Conservation (phyloP, 1,140 invertebrate genomes). For the Archivesica marissinica region DNA sequence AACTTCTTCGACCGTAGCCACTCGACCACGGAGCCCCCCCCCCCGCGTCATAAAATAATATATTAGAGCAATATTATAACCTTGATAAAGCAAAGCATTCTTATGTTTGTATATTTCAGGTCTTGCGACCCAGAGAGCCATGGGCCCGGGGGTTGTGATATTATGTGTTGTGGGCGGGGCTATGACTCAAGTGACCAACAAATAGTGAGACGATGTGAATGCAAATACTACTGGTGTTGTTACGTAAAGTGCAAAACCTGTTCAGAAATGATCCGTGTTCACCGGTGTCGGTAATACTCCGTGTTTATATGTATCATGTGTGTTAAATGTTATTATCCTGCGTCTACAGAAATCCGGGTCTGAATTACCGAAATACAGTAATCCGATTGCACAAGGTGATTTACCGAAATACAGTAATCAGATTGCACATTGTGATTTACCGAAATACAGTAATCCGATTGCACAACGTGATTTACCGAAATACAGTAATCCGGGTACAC, state of each 20-base stretch:
- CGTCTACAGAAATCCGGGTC: slow-evolving; percentile 22
- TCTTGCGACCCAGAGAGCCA: slow-evolving; percentile 73
- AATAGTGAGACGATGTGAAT: slow-evolving; percentile 84
- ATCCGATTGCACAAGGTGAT: slow-evolving; percentile 14
- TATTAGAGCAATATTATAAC: neutral
- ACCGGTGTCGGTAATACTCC: slow-evolving; percentile 69
- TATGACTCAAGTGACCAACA: slow-evolving; percentile 80
- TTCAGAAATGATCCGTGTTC: slow-evolving; percentile 73
- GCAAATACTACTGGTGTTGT: slow-evolving; percentile 85
- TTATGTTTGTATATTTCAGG: slow-evolving; percentile 63
- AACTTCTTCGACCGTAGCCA: too few species aligned
- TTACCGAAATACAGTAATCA: neutral
- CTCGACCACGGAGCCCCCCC: too few species aligned
- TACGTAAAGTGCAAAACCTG: slow-evolving; percentile 85
- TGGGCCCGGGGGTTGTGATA: slow-evolving; percentile 80
- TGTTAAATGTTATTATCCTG: neutral
- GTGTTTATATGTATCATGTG: neutral
- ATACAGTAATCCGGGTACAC: neutral
- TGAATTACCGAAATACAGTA: too few species aligned
- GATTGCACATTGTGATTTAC: too few species aligned
- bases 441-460: too few species aligned
- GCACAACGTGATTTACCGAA: neutral
- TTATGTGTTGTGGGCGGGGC: slow-evolving; percentile 85
- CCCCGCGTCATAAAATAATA: neutral
- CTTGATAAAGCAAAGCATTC: neutral